A percentile compares a stretch with the other conserved stretches of the same genome.
Evolutionary conservation across 1,140 invertebrate species (phyloP).

Genomic region (Ips typographus): DNA sequence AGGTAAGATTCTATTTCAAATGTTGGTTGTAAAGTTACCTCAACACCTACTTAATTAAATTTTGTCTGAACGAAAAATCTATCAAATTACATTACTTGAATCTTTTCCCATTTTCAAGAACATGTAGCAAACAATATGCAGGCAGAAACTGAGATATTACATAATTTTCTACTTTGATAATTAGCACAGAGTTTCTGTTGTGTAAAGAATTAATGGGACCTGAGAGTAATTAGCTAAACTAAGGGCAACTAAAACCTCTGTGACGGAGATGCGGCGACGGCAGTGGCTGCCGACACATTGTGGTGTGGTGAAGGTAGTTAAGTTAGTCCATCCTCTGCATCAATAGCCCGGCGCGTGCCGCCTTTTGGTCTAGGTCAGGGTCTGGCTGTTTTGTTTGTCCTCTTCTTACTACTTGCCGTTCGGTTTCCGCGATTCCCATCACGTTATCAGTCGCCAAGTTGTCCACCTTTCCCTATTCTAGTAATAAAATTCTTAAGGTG

Average conservation of each 20-base stretch:
- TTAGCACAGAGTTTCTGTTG: no score
- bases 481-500: not conserved
- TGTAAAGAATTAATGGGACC: no score
- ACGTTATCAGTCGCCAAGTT: not conserved
- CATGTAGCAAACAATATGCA: no score
- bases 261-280: no score
- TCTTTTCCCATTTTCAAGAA: no score
- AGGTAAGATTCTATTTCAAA: slow-evolving; percentile 63
- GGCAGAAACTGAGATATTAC: no score
- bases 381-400: slow-evolving; percentile 29
- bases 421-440: not conserved
- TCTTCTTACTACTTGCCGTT: not conserved
- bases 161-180: no score
- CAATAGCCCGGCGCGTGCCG: slow-evolving; percentile 27
- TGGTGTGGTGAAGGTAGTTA: slow-evolving; percentile 11
- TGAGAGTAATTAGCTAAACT: no score
- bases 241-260: no score
- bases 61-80: not conserved
- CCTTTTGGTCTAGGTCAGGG: slow-evolving; percentile 32
- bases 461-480: not conserved
- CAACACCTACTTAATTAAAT: no score
- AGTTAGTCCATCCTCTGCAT: slow-evolving; percentile 15
- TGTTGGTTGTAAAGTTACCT: not conserved
- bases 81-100: no score
- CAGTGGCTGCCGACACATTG: not conserved